Evolutionary conservation across 2,888 invertebrate genomes (phyloP), one percentile per base, ranked within the genome.

Genomic region (Julus scanicus): DNA sequence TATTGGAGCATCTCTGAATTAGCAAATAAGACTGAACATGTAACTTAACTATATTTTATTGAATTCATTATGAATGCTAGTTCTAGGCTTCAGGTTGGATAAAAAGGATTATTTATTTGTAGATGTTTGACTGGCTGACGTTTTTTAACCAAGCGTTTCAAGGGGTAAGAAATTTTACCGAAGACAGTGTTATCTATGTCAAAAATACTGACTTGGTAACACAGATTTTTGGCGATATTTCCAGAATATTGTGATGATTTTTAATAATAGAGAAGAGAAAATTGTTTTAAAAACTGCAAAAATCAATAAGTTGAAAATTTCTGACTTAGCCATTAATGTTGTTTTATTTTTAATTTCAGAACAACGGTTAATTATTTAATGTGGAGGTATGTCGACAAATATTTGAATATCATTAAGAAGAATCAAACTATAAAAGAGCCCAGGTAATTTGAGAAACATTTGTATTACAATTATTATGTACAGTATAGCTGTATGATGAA

Each of bases 81-180:
- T 53, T 53, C 2, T n/a, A n/a, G 11, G 2, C 13, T 53, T 53
- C 15, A 53, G 2, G 53, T 53, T 53, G 11, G 11, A 53, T 4
- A 53, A 8, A 9, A 53, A 2, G 4, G 53, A 8, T 53, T 53
- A 8, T 53, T 53, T 15, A 2, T 53, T 48, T 48, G 15, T 29
- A 88, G 88, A 86, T 71, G 44, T 87, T 88, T 20, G 87, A 88
- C 37, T 88, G 88, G 88, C 44, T 87, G 15, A 20, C 29, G 17
- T 87, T 48, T 20, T 9, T 88, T 1, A 87, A 88, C 49, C 8
- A 44, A n/a, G 71, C 80, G n/a, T 87, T 88, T 37, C 9, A 39
- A 71, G 87, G 48, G 6, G 37, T 87, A 8, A 71, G 11, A 80
- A 40, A 87, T 48, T 40, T 88, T n/a, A 88, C 88, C 0, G 49